These are phyloP conservation scores for Typhlichthys subterraneus DNA, from an alignment of 2,797 vertebrate genomes.

Conservation along the genomic window DNA sequence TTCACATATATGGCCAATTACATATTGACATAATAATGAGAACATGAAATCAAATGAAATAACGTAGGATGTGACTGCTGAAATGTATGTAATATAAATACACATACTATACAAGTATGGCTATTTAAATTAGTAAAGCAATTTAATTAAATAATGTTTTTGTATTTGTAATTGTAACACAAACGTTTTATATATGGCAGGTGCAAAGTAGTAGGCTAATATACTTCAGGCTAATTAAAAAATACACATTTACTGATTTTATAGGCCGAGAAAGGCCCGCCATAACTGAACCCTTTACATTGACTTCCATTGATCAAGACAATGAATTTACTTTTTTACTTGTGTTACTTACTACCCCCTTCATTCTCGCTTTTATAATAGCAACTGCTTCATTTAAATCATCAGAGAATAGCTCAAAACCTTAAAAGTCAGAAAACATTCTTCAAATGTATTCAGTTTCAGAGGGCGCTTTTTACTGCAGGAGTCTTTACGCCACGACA, in stretches of 20 bases:
- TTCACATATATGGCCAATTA: too few relatives aligned
- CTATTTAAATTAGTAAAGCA: too few relatives aligned
- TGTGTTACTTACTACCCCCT: too few relatives aligned
- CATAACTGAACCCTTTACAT: constrained; percentile 28
- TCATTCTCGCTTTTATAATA: constrained; percentile 25
- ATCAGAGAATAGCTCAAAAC: constrained; percentile 54
- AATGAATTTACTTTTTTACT: constrained; percentile 35
- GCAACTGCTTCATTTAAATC: constrained; percentile 38
- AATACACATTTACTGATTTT: not conserved
- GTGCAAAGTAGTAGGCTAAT: not conserved
- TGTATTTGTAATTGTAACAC: not conserved
- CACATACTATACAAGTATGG: too few relatives aligned
- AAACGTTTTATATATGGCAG: too few relatives aligned
- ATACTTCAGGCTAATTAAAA: not conserved
- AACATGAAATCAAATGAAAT: too few relatives aligned
- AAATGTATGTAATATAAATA: too few relatives aligned
- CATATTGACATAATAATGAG: too few relatives aligned
- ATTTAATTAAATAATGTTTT: too few relatives aligned
- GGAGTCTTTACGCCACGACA: constrained; percentile 70
- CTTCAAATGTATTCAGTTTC: constrained; percentile 77
- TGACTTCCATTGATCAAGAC: constrained; percentile 47
- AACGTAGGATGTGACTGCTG: too few relatives aligned
- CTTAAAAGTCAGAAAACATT: constrained; percentile 67
- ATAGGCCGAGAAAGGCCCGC: constrained; percentile 35
- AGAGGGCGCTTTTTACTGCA: constrained; percentile 62